Conservation (phyloP, 2,113 vertebrate species). For the Ciconia maguari region DNA sequence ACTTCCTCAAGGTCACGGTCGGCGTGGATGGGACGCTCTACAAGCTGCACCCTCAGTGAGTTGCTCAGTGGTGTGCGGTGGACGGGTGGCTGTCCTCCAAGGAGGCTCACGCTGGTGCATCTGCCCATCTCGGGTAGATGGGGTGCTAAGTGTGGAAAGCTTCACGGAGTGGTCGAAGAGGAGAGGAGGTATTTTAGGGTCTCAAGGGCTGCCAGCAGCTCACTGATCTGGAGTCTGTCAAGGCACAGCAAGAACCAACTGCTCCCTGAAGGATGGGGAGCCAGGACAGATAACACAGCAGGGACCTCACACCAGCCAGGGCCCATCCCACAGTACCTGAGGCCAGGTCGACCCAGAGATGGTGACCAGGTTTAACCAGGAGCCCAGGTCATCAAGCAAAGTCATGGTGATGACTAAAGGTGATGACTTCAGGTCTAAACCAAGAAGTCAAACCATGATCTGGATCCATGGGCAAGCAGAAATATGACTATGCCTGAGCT, state of each 20-base stretch:
- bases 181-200: neutral
- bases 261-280: neutral
- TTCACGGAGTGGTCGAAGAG: neutral
- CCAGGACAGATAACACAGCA: rapidly evolving
- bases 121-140: rapidly evolving
- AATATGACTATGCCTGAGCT: rapidly evolving
- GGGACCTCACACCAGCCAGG: neutral
- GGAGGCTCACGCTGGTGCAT: neutral
- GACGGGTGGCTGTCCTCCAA: neutral
- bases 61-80: rapidly evolving
- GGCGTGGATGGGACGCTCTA: conserved; percentile 96
- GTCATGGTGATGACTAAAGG: no score
- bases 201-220: neutral
- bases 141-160: neutral
- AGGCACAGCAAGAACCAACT: neutral
- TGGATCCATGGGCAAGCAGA: rapidly evolving
- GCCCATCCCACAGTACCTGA: no score
- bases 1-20: conserved; percentile 85
- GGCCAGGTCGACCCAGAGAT: no score
- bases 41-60: conserved; percentile 96
- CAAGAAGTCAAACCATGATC: no score
- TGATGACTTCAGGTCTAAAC: neutral
- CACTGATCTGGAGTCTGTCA: neutral
- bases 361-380: no score
- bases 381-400: neutral